A percentile compares a stretch with the other conserved stretches of the same genome.
Conservation (phyloP, 2,797 vertebrate genomes). For the Perodicticus potto region DNA sequence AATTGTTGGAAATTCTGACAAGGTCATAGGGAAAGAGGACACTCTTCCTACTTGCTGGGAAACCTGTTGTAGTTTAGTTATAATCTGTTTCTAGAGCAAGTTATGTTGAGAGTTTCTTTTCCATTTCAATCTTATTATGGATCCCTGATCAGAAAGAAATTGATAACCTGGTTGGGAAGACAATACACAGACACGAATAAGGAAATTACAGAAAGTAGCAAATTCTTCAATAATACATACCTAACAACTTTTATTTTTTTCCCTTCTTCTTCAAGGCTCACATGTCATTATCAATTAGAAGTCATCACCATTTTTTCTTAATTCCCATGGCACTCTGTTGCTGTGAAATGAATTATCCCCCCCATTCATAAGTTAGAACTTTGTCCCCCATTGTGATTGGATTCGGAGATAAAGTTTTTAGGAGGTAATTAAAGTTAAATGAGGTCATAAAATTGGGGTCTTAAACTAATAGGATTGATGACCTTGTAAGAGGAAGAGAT, state of each 20-base stretch:
- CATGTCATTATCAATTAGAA: slow-evolving; percentile 34
- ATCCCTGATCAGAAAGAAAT: neutral
- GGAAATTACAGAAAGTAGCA: neutral
- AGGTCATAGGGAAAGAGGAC: neutral
- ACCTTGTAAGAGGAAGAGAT: neutral
- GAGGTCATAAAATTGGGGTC: neutral
- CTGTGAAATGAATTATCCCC: neutral
- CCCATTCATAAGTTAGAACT: neutral
- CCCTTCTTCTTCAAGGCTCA: neutral
- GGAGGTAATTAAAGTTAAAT: neutral
- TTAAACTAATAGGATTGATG: neutral
- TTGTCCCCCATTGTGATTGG: neutral
- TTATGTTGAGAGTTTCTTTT: slow-evolving; percentile 49
- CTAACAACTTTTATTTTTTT: neutral
- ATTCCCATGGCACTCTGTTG: neutral
- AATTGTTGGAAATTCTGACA: neutral
- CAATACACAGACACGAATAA: neutral
- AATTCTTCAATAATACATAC: neutral
- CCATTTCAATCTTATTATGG: neutral
- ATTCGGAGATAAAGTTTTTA: neutral
- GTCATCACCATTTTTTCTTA: neutral
- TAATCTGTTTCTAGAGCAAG: neutral
- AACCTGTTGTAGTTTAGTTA: neutral
- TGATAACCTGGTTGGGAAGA: slow-evolving; percentile 11
- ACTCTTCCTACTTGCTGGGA: neutral